These are phyloP conservation scores for Oreochromis spilurus DNA, from an alignment of 2,113 vertebrate genomes.

Conservation along the genomic window DNA sequence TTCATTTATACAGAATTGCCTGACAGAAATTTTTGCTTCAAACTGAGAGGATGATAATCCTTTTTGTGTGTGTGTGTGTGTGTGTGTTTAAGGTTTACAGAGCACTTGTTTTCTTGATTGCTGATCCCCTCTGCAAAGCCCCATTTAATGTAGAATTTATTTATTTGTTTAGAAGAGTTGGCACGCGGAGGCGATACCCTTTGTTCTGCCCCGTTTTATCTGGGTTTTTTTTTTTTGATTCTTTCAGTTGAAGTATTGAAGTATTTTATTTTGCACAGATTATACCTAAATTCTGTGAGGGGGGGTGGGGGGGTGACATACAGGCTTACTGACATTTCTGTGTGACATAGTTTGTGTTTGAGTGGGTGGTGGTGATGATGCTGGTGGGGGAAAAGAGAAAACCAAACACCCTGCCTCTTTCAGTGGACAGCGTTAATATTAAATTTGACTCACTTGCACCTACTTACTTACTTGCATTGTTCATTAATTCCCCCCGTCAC, in stretches of 20 bases:
- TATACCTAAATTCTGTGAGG: slow-evolving; percentile 70
- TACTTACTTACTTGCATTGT: background rate
- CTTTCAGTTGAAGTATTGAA: slow-evolving; percentile 42
- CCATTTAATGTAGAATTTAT: slow-evolving; percentile 44
- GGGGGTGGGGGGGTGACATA: background rate
- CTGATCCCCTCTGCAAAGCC: slow-evolving; percentile 4
- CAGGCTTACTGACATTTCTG: slow-evolving; percentile 67
- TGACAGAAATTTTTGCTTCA: slow-evolving; percentile 44
- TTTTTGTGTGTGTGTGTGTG: background rate
- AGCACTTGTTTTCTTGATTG: slow-evolving; percentile 20
- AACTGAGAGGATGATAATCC: slow-evolving; percentile 9
- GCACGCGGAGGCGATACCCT: background rate
- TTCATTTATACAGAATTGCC: slow-evolving; percentile 44
- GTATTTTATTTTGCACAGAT: slow-evolving; percentile 68
- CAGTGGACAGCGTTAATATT: slow-evolving; percentile 65
- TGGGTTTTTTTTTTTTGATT: background rate
- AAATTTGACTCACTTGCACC: slow-evolving; percentile 67
- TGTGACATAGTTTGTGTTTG: slow-evolving; percentile 54
- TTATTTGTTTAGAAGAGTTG: slow-evolving; percentile 65
- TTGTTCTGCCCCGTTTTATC: slow-evolving; percentile 33
- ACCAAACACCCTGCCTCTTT: slow-evolving; percentile 57
- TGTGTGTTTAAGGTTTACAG: slow-evolving; percentile 20
- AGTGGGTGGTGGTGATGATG: slow-evolving; percentile 29
- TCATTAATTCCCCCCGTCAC: background rate
- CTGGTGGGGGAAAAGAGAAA: slow-evolving; percentile 19